These are phyloP conservation scores for Bambusicola thoracicus DNA, from an alignment of 2,113 vertebrate genomes.

Conservation along the genomic window DNA sequence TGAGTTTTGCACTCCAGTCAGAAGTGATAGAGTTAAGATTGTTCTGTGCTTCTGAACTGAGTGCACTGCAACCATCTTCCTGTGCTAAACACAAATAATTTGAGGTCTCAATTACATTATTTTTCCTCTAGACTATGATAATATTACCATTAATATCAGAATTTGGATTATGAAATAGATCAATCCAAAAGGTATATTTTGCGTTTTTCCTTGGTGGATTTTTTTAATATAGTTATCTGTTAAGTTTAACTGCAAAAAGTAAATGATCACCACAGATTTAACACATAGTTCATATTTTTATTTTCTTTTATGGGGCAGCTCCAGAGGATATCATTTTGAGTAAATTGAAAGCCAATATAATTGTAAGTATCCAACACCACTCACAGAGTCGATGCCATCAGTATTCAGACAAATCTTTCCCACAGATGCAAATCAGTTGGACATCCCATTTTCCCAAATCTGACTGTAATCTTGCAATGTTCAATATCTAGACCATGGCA, in stretches of 20 bases:
- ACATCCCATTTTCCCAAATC: neutral
- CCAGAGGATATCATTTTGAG: neutral
- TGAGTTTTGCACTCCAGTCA: conserved; percentile 67
- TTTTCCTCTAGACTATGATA: neutral
- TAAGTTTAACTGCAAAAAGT: neutral
- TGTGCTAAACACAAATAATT: neutral
- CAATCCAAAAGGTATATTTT: neutral
- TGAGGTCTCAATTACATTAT: neutral
- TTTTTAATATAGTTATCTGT: neutral
- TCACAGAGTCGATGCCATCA: neutral
- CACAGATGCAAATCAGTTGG: neutral
- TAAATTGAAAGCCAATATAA: neutral
- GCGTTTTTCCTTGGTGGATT: neutral
- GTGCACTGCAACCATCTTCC: neutral
- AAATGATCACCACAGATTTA: neutral
- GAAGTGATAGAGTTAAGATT: conserved; percentile 68
- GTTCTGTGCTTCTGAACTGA: neutral
- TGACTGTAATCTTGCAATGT: neutral
- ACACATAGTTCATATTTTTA: neutral
- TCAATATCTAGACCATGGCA: neutral
- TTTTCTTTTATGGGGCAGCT: neutral
- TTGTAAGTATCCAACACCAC: neutral
- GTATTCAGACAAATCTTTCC: neutral
- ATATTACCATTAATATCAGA: neutral
- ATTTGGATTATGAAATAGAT: neutral